Base-by-base conservation (phyloP, 2,797 vertebrate genomes). In the Semotilus atromaculatus region DNA sequence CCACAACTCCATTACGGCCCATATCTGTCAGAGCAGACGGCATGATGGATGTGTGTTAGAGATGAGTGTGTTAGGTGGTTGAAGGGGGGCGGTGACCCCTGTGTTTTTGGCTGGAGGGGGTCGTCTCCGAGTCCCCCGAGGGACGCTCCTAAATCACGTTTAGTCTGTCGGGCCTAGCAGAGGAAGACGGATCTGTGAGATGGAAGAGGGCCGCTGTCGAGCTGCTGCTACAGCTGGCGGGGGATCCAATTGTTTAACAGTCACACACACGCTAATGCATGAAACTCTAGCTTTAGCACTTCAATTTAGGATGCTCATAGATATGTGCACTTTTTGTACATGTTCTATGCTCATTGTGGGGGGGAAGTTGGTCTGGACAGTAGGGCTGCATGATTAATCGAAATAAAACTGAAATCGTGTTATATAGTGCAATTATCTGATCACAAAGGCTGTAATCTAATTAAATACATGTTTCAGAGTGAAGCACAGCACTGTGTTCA, bases 11-110 rank as follows among this genome's bases (percentile, higher is more conserved):
- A 94, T 95, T 95, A 95, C 92, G 90, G 85, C 16, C 92, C 91
- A 93, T 95, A 95, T 94, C 92, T 94, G 94, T 94, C 94, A 93
- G 93, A 91, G 93, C 92, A 90, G 90, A 89, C 87, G 88, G 89
- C 87, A 93, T 94, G 95, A 95, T 94, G 90, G 92, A 96, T 95
- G 94, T 84, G 80, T 75, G 80, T 70, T 86, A 71, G 77, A 53
- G 74, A 60, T 58, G 77, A 81, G 75, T 90, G 82, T 78, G 66
- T 81, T 81, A 40, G 82, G 40, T 82, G 72, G 81, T 73, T 86
- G 74, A 40, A 75, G 79, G 34, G 89, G 88, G 84, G 83, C 34
- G 1, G 31, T 86, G 91, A 94, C 93, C 93, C 89, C 88, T 88
- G 85, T 86, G 91, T 85, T 86, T 91, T 91, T 90, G 89, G 85